A percentile compares a stretch with the other conserved stretches of the same genome.
These are phyloP conservation scores for Tenualosa thibaudeaui DNA, from an alignment of 2,797 vertebrate species.

Conservation along the genomic window DNA sequence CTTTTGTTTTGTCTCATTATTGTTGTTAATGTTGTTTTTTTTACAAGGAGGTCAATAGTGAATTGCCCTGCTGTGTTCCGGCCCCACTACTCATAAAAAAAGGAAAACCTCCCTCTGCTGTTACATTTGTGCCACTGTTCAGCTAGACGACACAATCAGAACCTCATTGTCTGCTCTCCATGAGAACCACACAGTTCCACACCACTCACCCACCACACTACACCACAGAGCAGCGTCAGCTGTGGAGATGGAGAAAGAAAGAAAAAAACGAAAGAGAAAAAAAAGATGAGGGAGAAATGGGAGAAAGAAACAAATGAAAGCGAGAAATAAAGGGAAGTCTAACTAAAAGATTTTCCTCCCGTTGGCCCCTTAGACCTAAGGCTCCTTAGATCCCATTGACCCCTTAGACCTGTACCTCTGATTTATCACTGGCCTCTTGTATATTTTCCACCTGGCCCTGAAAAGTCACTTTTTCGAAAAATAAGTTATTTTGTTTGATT, in stretches of 20 bases:
- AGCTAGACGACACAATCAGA: no score
- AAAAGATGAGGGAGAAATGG: background rate
- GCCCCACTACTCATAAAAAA: background rate
- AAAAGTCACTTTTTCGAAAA: no score
- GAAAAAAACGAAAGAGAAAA: background rate
- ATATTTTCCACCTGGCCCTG: no score
- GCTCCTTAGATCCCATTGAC: no score
- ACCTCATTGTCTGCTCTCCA: background rate
- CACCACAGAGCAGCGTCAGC: background rate
- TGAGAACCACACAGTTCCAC: background rate
- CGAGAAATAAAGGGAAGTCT: background rate
- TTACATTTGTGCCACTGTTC: no score
- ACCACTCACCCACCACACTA: background rate
- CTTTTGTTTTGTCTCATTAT: background rate
- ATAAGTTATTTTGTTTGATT: no score
- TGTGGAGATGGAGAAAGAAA: background rate
- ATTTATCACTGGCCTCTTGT: background rate
- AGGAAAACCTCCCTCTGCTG: background rate
- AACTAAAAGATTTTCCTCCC: background rate
- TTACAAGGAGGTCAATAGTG: background rate
- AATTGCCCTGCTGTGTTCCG: background rate
- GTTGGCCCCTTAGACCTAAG: background rate
- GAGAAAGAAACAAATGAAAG: background rate
- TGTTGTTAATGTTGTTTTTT: background rate
- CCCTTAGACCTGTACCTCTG: background rate